Evolutionary conservation across 2,113 vertebrate genomes (phyloP), one percentile per base, ranked within the genome.

Genomic region (Cyrtonyx montezumae): DNA sequence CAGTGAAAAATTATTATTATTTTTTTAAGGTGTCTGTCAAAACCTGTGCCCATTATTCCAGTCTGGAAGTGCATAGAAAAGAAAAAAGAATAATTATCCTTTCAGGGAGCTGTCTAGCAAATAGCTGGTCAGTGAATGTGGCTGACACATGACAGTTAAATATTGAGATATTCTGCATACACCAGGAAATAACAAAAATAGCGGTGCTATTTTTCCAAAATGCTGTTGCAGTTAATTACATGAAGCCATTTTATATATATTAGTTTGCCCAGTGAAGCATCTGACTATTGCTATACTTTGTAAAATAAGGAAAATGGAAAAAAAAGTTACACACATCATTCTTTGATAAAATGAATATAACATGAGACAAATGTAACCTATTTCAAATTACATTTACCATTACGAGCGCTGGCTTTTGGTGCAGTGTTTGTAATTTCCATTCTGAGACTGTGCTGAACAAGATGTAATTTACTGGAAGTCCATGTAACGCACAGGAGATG

Each of bases 391-490:
- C 67, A 69, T 96, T 91, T 84, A 46, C 51, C 71, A 37, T 68
- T 26, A 43, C 69, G 43, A 9, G 28, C 37, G 73, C 82, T 83
- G 58, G 69, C 49, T 89, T 79, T 87, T 73, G 61, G 51, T 71
- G 21, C 51, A 7, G 42, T 86, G 81, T 89, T 89, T 84, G 59
- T 79, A 93, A 88, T 71, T 92, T 78, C 87, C 59, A 46, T 5
- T 56, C 49, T 76, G 87, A 83, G 77, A 43, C 59, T 83, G 49
- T 81, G 69, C 42, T 76, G 86, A 93, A 87, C 84, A 92, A 0
- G 13, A 69, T 76, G 75, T 86, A 95, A 92, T 95, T 87, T 92
- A 71, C 87, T 46, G 9, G 2, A 82, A 90, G 67, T 48, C 67
- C 4, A 0, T 93, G 84, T 81, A 96, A 77, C 69, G 71, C 91